Evolutionary conservation across 2,113 vertebrate genomes (phyloP).

Genomic region (Vimba vimba): DNA sequence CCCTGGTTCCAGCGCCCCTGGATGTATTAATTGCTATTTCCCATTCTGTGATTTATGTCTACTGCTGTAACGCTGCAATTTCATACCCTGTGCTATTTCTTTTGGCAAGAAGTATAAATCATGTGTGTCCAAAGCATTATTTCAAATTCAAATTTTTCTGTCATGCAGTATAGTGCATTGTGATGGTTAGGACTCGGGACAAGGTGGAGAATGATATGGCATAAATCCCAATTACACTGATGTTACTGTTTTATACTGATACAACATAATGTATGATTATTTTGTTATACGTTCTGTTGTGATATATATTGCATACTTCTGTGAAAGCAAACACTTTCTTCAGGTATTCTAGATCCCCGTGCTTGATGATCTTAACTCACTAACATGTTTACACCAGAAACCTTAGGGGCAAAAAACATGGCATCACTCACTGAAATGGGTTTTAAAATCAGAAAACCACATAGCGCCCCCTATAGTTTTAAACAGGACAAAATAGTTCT

Average conservation of each 20-base stretch:
- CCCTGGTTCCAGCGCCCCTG: not conserved
- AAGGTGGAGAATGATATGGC: not conserved
- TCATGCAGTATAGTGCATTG: constrained; percentile 41
- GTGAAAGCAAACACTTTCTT: constrained; percentile 29
- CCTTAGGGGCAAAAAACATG: constrained; percentile 41
- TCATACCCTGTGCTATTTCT: not conserved
- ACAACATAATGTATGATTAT: no score
- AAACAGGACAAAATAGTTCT: constrained; percentile 45
- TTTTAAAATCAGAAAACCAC: not conserved
- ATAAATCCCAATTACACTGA: not conserved
- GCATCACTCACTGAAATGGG: constrained; percentile 40
- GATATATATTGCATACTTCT: constrained; percentile 12
- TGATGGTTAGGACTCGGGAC: not conserved
- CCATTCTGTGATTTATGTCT: not conserved
- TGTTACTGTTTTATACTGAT: not conserved
- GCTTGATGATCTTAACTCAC: constrained; percentile 38
- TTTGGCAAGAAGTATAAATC: not conserved
- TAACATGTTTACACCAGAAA: constrained; percentile 51
- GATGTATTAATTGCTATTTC: constrained; percentile 11
- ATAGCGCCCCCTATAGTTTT: not conserved
- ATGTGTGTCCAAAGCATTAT: not conserved
- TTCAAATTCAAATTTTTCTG: constrained; percentile 47
- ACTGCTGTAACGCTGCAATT: not conserved
- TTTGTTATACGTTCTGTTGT: no score
- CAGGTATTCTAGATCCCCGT: not conserved